Evolutionary conservation across 2,113 vertebrate species (phyloP), one percentile per base, ranked within the genome.

Genomic region (Trematomus loennbergii): DNA sequence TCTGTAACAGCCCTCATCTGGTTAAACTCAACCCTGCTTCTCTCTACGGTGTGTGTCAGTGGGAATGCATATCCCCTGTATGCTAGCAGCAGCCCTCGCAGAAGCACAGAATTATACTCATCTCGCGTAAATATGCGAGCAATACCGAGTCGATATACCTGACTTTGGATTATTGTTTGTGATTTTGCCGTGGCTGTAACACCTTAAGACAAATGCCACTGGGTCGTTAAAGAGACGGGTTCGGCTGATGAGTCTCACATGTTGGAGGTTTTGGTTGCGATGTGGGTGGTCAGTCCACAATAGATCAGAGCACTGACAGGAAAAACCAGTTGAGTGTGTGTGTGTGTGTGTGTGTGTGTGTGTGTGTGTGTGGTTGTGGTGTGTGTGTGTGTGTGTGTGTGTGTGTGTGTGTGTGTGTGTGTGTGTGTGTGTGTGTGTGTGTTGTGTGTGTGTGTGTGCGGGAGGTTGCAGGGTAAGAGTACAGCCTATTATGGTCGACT

Each of bases 251-350:
- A 70, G 25, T 68, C 81, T 81, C 79, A 83, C 62, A 75, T 78
- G 78, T 36, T 12, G n/a, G 75, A 71, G 54, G 72, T 60, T 78
- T 53, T 53, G 48, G 52, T 73, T 48, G 75, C 91, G 67, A n/a
- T 53, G 83, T 91, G 91, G 89, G 91, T 91, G 91, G 90, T 88
- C 90, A 82, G 77, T 83, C 76, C 43, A 17, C 64, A 75, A 59
- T 22, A 78, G 73, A 90, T 81, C 77, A 70, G 58, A 85, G 72
- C 46, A 18, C 65, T 71, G 81, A 83, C 69, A 68, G 79, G 79
- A 68, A 81, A 84, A 88, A 81, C 10, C 60, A 57, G 82, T 69
- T 6, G 17, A 71, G 50, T 60, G 25, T 3, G 25, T 3, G 25
- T 29, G 25, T 29, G 25, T 29, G 25, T 29, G 25, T 25, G 25